Conservation (phyloP, 92 coral and sea anemone species). For the Umimayanthus kanabou region DNA sequence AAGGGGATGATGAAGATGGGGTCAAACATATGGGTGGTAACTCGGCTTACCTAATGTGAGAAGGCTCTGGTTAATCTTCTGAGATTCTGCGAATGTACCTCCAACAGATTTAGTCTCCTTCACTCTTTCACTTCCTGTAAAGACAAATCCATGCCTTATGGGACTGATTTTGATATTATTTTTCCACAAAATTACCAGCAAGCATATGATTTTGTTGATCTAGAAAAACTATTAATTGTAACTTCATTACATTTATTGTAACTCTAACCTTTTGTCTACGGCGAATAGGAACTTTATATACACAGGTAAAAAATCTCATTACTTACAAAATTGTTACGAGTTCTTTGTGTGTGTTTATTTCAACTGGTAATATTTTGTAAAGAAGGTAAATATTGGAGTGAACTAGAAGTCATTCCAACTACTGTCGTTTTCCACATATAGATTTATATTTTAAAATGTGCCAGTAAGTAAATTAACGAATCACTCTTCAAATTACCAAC, state of each 20-base stretch:
- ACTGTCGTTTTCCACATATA: neutral
- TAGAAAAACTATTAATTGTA: too few species aligned
- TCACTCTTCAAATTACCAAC: neutral
- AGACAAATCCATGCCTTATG: neutral
- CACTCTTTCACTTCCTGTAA: slow-evolving; percentile 88
- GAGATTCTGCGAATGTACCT: slow-evolving; percentile 92
- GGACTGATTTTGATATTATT: too few species aligned
- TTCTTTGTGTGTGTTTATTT: too few species aligned
- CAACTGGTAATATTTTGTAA: neutral
- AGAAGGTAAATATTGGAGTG: too few species aligned
- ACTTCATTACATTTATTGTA: too few species aligned
- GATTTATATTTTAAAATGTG: neutral
- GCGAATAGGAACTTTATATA: too few species aligned
- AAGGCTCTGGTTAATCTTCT: slow-evolving; percentile 94
- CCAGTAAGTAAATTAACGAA: neutral
- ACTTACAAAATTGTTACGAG: too few species aligned
- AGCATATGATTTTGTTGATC: too few species aligned
- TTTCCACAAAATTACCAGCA: too few species aligned
- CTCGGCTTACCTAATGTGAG: slow-evolving; percentile 81
- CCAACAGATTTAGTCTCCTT: slow-evolving; percentile 95
- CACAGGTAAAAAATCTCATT: too few species aligned
- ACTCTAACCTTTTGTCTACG: too few species aligned
- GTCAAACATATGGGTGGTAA: neutral
- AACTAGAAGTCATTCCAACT: neutral
- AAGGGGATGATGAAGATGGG: too few species aligned